Evolutionary conservation across 1,140 invertebrate species (phyloP), one percentile per base, ranked within the genome.

Genomic region (Spodoptera litura): DNA sequence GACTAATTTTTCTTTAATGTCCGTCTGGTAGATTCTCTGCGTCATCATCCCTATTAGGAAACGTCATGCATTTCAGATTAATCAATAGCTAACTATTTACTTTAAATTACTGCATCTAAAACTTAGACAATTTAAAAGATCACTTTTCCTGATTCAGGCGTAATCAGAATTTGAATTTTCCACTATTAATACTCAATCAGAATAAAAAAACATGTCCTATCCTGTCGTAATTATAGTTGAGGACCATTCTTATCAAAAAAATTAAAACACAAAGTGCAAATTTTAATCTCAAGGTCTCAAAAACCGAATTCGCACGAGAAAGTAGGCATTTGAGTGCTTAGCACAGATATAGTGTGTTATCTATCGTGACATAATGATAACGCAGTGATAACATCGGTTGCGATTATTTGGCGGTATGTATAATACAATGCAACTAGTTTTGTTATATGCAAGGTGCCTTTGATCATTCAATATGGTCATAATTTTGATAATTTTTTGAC

Each of bases 341-440:
- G 62, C 62, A 66, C 62, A 66, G 38, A 66, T 66, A 66, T 66
- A 66, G 38, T 6, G 38, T 12, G 4, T 66, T 66, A 66, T 66
- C 62, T 66, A 31, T 13, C 38, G 38, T 66, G 62, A 66, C 38
- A 66, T 66, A 66, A 66, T 66, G 62, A 66, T 66, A 66, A 64
- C 20, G 11, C 27, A 11, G 11, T 49, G 62, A 66, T 66, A 66
- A 66, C 38, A 49, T 15, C 5, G 62, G 35, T 44, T 15, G 62
- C 20, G 38, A 66, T 25, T 25, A 66, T 66, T 66, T 15, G 38
- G 62, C 49, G 38, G 12, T 66, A 20, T 20, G 20, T 20, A 20
- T 20, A 20, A 20, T 20, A 15, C 38, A 49, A 49, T 66, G 62
- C 62, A 71, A 31, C 10, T 31, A 20, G 13, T 9, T 38, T 15